Conservation (phyloP, 2,113 vertebrate genomes). For the Cephalopholis sonnerati region DNA sequence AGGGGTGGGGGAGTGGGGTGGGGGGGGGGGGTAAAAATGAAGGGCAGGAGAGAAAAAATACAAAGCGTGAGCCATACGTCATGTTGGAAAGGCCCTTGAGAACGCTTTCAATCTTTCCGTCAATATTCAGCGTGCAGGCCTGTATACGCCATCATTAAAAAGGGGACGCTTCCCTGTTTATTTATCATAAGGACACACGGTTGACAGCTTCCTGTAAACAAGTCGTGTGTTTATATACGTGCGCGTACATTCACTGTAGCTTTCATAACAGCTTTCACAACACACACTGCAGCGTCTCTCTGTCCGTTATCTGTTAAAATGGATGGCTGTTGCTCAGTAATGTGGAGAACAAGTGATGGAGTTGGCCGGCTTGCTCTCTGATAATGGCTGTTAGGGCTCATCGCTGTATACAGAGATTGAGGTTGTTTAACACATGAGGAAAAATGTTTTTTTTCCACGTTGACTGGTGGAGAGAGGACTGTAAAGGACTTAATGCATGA, state of each 20-base stretch:
- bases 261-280: constrained; percentile 15
- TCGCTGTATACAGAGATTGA: constrained; percentile 34
- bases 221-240: constrained; percentile 21
- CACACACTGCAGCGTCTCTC: neutral
- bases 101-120: constrained; percentile 79
- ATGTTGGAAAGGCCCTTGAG: constrained; percentile 76
- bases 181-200: constrained; percentile 71
- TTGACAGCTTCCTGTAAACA: constrained; percentile 81
- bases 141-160: constrained; percentile 75
- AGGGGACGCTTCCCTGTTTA: constrained; percentile 74
- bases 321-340: constrained; percentile 47
- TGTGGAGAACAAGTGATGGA: constrained; percentile 23
- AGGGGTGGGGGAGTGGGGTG: neutral
- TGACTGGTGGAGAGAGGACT: constrained; percentile 11
- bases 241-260: constrained; percentile 19
- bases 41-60: constrained; percentile 64
- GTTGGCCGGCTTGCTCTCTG: constrained; percentile 34
- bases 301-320: constrained; percentile 54
- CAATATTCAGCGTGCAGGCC: constrained; percentile 69
- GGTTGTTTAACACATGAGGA: constrained; percentile 25
- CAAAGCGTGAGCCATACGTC: constrained; percentile 66
- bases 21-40: constrained; percentile 42
- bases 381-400: constrained; percentile 49
- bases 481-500: constrained; percentile 1
- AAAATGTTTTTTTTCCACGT: constrained; percentile 10